Evolutionary conservation across 2,888 invertebrate genomes (phyloP).

Genomic region (Lasioglossum malachurum): DNA sequence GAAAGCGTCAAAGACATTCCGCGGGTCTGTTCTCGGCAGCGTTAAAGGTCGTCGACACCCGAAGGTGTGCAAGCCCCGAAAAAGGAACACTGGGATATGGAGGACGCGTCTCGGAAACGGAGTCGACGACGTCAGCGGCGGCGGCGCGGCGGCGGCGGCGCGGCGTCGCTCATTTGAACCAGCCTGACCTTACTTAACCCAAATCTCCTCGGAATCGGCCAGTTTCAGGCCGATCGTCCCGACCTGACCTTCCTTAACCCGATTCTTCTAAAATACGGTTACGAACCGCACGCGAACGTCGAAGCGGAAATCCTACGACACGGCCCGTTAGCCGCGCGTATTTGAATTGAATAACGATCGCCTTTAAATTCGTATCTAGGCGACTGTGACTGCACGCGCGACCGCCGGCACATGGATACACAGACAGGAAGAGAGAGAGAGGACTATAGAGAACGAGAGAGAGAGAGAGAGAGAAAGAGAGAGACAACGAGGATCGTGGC

Average conservation of each 20-base stretch:
- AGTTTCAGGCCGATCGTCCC: slow-evolving; percentile 55
- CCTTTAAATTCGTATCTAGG: slow-evolving; percentile 75
- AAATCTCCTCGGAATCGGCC: slow-evolving; percentile 54
- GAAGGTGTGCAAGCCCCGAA: slow-evolving; percentile 20
- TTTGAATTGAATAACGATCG: slow-evolving; percentile 77
- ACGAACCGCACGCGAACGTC: slow-evolving; percentile 59
- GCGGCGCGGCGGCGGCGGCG: background rate
- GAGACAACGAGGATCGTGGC: background rate
- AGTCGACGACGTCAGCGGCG: background rate
- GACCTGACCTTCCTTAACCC: slow-evolving; percentile 73
- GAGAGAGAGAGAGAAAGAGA: background rate
- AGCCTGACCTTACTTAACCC: slow-evolving; percentile 64
- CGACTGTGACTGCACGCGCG: slow-evolving; percentile 45
- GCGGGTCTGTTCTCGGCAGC: background rate
- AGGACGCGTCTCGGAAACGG: background rate
- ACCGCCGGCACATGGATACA: background rate
- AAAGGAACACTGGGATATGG: slow-evolving; percentile 13
- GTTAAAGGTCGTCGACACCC: slow-evolving; percentile 16
- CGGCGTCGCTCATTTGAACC: slow-evolving; percentile 38
- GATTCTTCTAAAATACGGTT: slow-evolving; percentile 67
- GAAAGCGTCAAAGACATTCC: slow-evolving; percentile 21
- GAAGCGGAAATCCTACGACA: slow-evolving; percentile 71
- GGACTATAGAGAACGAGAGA: too few relatives aligned
- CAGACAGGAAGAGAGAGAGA: background rate
- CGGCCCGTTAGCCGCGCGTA: slow-evolving; percentile 68